Evolutionary conservation across 2,888 invertebrate genomes (phyloP).

Genomic region (Candidula unifasciata): DNA sequence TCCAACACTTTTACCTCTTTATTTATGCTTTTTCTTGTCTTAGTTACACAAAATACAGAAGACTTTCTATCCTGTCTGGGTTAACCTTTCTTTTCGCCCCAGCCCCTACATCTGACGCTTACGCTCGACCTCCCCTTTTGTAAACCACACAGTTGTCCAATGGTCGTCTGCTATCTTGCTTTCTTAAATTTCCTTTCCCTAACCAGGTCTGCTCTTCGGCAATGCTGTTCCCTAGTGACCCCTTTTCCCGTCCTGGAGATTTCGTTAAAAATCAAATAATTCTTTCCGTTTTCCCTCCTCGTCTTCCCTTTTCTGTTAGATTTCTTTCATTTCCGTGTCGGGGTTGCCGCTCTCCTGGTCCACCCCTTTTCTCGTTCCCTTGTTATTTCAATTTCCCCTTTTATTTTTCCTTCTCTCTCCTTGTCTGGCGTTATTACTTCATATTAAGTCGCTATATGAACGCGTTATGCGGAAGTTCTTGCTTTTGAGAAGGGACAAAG

Average conservation of each 20-base stretch:
- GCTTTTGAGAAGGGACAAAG: too few relatives aligned
- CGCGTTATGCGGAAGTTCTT: too few relatives aligned
- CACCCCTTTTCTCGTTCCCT: neutral
- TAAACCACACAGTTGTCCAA: neutral
- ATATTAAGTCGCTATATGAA: neutral
- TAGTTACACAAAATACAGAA: neutral
- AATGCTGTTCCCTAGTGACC: neutral
- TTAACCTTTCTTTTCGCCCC: neutral
- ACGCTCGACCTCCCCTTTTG: neutral
- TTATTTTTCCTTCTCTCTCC: neutral
- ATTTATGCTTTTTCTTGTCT: neutral
- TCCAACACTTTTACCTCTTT: neutral
- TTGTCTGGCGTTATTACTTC: neutral
- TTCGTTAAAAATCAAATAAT: too few relatives aligned
- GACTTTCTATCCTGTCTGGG: neutral
- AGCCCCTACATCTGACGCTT: neutral
- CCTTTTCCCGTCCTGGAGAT: too few relatives aligned
- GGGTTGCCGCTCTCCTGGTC: neutral
- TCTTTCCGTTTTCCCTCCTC: too few relatives aligned
- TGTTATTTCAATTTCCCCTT: neutral
- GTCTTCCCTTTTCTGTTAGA: neutral
- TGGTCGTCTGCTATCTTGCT: neutral
- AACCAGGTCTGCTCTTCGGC: neutral
- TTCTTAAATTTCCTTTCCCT: constrained; percentile 1
- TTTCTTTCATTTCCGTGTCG: neutral